phyloP scores from a whole-genome alignment of 53 echinoderm and acorn worm genomes.

The Actinopyga echinites region DNA sequence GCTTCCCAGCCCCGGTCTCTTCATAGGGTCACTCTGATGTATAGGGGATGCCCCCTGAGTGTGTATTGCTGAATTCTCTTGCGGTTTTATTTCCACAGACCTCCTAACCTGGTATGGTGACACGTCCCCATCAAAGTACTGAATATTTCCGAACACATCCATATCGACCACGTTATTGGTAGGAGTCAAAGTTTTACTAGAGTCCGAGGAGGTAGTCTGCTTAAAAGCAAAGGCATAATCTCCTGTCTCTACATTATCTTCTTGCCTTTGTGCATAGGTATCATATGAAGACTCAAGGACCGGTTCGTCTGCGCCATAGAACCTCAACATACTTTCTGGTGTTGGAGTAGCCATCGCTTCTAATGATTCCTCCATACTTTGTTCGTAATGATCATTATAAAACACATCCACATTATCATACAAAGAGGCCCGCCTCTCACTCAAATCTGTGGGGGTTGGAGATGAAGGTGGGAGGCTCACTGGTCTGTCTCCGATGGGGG shows the following conservation, averaged over 20 bases:
- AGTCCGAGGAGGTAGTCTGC: slow-evolving; percentile 38
- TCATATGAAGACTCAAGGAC: slow-evolving; percentile 34
- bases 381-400: slow-evolving; percentile 94
- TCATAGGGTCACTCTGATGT: not conserved
- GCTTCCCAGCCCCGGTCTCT: not conserved
- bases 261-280: slow-evolving; percentile 25
- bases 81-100: slow-evolving; percentile 8
- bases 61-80: slow-evolving; percentile 33
- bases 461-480: slow-evolving; percentile 86
- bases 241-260: slow-evolving; percentile 31
- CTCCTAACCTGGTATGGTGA: slow-evolving; percentile 61
- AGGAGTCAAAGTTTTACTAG: slow-evolving; percentile 34
- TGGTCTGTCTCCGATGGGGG: slow-evolving; percentile 81
- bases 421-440: slow-evolving; percentile 78
- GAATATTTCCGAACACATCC: slow-evolving; percentile 48
- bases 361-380: slow-evolving; percentile 96
- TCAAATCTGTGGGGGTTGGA: slow-evolving; percentile 63
- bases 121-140: slow-evolving; percentile 60
- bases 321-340: slow-evolving; percentile 44
- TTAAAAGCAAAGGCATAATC: slow-evolving; percentile 29
- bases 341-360: slow-evolving; percentile 90
- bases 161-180: slow-evolving; percentile 6
- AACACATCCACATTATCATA: slow-evolving; percentile 95
- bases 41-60: slow-evolving; percentile 41
- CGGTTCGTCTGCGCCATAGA: slow-evolving; percentile 43